A percentile compares a stretch with the other conserved stretches of the same genome.
These are phyloP conservation scores for Drosophila arizonae DNA, from an alignment of 1,140 invertebrate species.

Conservation along the genomic window DNA sequence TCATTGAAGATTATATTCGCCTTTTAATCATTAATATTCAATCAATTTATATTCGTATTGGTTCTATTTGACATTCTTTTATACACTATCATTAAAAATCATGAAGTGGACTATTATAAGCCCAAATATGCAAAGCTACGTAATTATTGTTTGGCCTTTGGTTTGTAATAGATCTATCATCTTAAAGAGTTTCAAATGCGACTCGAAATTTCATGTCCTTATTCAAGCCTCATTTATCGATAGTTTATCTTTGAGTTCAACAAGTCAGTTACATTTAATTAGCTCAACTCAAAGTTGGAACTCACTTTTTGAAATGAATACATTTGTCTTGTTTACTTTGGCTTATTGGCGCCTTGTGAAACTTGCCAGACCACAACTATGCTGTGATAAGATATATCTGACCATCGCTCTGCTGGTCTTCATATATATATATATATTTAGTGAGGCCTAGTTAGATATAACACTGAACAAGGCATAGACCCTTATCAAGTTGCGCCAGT, in stretches of 20 bases:
- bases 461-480: conserved; percentile 4
- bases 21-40: too few species aligned
- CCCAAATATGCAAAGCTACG: too few species aligned
- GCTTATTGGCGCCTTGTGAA: conserved; percentile 55
- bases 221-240: not conserved
- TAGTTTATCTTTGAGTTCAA: conserved; percentile 68
- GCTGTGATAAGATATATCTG: conserved; percentile 47
- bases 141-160: too few species aligned
- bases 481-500: conserved; percentile 57
- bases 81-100: too few species aligned
- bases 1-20: too few species aligned
- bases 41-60: too few species aligned
- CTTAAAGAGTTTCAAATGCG: not conserved
- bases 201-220: not conserved
- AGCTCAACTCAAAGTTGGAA: conserved; percentile 58
- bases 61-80: too few species aligned
- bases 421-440: too few species aligned
- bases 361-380: conserved; percentile 63
- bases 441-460: too few species aligned
- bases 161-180: too few species aligned
- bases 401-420: conserved; percentile 28
- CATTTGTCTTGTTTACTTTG: conserved; percentile 62
- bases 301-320: conserved; percentile 69
- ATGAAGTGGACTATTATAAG: too few species aligned
- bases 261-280: conserved; percentile 60